These are phyloP conservation scores for Asteroscopus sphinx DNA, from an alignment of 2,888 invertebrate species.

Conservation along the genomic window DNA sequence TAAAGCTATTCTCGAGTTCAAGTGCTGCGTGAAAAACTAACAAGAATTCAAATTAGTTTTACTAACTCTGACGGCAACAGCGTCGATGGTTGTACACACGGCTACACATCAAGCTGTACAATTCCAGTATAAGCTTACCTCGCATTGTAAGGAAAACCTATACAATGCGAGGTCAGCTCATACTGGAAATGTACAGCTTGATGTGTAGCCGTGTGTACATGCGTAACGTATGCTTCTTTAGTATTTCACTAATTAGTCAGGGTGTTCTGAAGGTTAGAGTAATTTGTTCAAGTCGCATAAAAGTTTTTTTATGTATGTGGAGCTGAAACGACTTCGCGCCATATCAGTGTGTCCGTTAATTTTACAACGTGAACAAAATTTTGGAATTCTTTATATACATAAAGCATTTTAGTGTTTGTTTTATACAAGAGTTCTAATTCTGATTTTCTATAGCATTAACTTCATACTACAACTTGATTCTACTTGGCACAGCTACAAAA, in stretches of 20 bases:
- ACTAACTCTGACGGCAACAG: slow-evolving; percentile 14
- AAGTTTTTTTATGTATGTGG: slow-evolving; percentile 35
- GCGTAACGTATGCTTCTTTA: slow-evolving; percentile 36
- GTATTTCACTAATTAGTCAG: slow-evolving; percentile 51
- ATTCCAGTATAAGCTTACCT: no score
- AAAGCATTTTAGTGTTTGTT: slow-evolving; percentile 31
- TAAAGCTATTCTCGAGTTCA: slow-evolving; percentile 24
- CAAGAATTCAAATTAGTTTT: slow-evolving; percentile 32
- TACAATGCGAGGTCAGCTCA: no score
- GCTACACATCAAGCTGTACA: no score
- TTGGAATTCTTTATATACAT: slow-evolving; percentile 41
- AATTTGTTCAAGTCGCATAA: slow-evolving; percentile 47
- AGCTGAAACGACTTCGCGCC: slow-evolving; percentile 43
- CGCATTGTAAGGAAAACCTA: no score
- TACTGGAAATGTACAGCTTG: no score
- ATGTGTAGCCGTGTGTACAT: no score
- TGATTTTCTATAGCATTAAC: slow-evolving; percentile 4
- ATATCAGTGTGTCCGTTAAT: slow-evolving; percentile 38
- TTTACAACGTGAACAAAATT: slow-evolving; percentile 38
- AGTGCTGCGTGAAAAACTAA: slow-evolving; percentile 25
- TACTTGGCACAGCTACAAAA: no score
- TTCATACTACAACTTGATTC: no score
- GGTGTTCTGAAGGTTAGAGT: slow-evolving; percentile 31
- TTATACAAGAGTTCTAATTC: slow-evolving; percentile 6
- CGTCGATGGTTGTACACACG: slow-evolving; percentile 24